These are phyloP conservation scores for Atta cephalotes DNA, from an alignment of 1,140 invertebrate genomes.

Conservation along the genomic window DNA sequence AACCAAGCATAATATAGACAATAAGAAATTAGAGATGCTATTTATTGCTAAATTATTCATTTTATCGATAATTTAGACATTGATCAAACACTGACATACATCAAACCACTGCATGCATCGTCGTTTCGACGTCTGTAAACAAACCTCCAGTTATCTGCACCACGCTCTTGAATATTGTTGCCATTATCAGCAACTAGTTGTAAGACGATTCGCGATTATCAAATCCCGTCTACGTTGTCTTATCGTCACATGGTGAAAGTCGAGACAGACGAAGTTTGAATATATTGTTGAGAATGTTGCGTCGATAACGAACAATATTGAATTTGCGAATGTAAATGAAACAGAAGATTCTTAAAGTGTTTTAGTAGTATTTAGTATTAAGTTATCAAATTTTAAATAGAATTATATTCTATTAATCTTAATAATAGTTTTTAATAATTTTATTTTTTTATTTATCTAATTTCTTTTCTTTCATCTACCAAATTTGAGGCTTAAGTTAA, in stretches of 20 bases:
- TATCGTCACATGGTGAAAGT: constrained; percentile 33
- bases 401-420: too few species aligned
- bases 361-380: too few species aligned
- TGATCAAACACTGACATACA: background rate
- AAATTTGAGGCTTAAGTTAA: background rate
- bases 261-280: constrained; percentile 14
- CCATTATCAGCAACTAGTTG: constrained; percentile 62
- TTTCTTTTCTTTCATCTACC: background rate
- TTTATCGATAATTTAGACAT: constrained; percentile 15
- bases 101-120: background rate
- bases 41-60: background rate
- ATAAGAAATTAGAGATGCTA: background rate
- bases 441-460: background rate
- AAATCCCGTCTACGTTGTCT: constrained; percentile 52
- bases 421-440: background rate
- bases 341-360: background rate
- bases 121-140: constrained; percentile 28
- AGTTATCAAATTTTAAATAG: too few species aligned
- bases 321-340: background rate
- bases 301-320: background rate
- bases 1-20: background rate
- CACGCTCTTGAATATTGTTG: constrained; percentile 68
- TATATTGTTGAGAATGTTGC: constrained; percentile 8
- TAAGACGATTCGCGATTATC: constrained; percentile 65
- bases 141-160: constrained; percentile 33